These are phyloP conservation scores for Callopanchax toddi DNA, from an alignment of 2,113 vertebrate species.

Conservation along the genomic window DNA sequence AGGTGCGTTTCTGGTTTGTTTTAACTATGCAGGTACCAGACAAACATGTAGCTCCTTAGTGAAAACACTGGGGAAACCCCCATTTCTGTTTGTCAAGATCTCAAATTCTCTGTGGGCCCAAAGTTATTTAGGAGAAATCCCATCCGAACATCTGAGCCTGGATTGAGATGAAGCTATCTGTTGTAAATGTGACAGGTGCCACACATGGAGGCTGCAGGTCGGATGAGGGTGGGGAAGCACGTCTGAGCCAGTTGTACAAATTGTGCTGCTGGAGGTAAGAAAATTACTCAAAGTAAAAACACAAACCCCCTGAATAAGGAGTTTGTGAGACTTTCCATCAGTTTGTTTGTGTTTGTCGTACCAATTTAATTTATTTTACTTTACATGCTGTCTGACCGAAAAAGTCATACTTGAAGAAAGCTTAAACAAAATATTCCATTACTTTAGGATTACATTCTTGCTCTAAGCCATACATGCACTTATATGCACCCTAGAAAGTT, in stretches of 20 bases:
- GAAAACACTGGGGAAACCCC: conserved; percentile 51
- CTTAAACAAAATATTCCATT: too few relatives aligned
- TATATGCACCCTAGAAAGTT: too few relatives aligned
- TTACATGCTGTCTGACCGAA: conserved; percentile 22
- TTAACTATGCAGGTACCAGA: conserved; percentile 48
- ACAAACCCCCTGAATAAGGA: conserved; percentile 24
- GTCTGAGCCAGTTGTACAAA: conserved; percentile 17
- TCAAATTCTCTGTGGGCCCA: conserved; percentile 34
- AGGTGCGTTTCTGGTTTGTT: conserved; percentile 41
- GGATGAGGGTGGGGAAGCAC: conserved; percentile 27
- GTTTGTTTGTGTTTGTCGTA: conserved; percentile 59
- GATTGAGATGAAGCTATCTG: conserved; percentile 65
- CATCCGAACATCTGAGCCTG: conserved; percentile 43
- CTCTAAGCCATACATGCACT: too few relatives aligned
- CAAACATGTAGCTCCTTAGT: conserved; percentile 29
- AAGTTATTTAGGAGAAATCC: conserved; percentile 42
- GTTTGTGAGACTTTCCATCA: conserved; percentile 53
- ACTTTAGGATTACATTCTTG: too few relatives aligned
- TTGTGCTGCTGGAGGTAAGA: conserved; percentile 50
- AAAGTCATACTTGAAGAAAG: conserved; percentile 11
- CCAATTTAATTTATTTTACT: conserved; percentile 59
- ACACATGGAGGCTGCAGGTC: conserved; percentile 48
- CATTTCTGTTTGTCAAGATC: conserved; percentile 32
- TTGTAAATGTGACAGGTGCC: conserved; percentile 61
- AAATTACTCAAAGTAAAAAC: conserved; percentile 63